Base-by-base conservation (phyloP, 1,140 invertebrate genomes). In the Cephus cinctus region DNA sequence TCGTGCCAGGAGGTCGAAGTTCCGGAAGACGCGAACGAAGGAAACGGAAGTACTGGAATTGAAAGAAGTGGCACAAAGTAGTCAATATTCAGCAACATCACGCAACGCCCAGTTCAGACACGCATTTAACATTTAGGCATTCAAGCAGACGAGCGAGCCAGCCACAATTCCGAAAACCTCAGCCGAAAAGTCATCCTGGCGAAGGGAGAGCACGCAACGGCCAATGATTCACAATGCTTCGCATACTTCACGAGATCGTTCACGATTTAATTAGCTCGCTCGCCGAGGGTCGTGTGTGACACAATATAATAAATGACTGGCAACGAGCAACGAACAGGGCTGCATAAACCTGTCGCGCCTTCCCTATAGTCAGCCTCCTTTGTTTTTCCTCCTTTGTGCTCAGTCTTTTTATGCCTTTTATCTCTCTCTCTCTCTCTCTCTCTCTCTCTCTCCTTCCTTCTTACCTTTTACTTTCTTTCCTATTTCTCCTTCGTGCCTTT, bases 361-460 rank as follows among this genome's bases (percentile, higher is more conserved):
- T 40, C 25, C 12, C 14, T 30, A 6, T n/a, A 6, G 6, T 27
- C 25, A 6, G 6, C 25, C 25, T n/a, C 25, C 6, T 27, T 50
- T 50, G 53, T 65, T 65, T 66, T 32, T 11, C 21, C 12, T 19
- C 35, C 27, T 14, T n/a, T 44, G 16, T 11, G 38, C n/a, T 9
- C 23, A 30, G 8, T 27, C 45, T 40, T 38, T 15, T 18, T 36
- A 43, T 34, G 21, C 21, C 18, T 34, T 20, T 45, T 50, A 14
- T 44, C 34, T 42, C 23, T 31, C 20, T 34, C 43, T 47, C 14
- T 19, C 27, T 40, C 21, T 18, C 14, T 40, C 15, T 21, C 19
- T 30, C 1, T n/a, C 20, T 15, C 45, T 3, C 34, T 15, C 30
- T 30, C 5, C 8, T 21, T 23, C 20, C 20, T 15, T n/a, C n/a